Conservation (phyloP, 2,888 invertebrate genomes). For the Xanthia icteritia region DNA sequence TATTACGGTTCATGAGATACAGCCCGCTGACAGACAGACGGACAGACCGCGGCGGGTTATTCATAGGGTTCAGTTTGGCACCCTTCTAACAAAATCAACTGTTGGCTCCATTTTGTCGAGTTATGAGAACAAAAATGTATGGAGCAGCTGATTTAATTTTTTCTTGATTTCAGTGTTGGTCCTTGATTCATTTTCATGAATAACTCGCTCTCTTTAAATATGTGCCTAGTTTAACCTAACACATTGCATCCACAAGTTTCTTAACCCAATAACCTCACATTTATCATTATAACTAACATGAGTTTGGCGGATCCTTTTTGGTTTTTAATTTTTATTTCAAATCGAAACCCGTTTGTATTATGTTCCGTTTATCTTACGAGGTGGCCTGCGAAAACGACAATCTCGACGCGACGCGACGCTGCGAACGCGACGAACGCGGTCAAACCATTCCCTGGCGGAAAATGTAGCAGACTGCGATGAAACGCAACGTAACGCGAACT, state of each 20-base stretch:
- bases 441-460: conserved; percentile 1
- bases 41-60: too few relatives aligned
- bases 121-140: too few relatives aligned
- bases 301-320: neutral
- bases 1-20: too few relatives aligned
- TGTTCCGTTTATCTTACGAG: conserved; percentile 24
- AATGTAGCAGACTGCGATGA: conserved; percentile 4
- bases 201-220: neutral
- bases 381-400: conserved; percentile 16
- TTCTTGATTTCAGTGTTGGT: too few relatives aligned
- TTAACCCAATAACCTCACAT: neutral
- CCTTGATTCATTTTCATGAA: neutral
- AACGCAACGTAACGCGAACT: conserved; percentile 32
- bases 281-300: neutral
- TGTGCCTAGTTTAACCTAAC: neutral
- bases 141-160: too few relatives aligned
- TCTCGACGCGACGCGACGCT: neutral
- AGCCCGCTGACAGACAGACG: too few relatives aligned
- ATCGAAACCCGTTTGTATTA: conserved; percentile 2
- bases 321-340: neutral
- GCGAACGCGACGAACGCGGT: conserved; percentile 4
- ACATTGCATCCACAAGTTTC: neutral
- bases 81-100: too few relatives aligned
- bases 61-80: too few relatives aligned
- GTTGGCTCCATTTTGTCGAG: too few relatives aligned